Base-by-base conservation (phyloP, 2,888 invertebrate species). In the Helleia helle region DNA sequence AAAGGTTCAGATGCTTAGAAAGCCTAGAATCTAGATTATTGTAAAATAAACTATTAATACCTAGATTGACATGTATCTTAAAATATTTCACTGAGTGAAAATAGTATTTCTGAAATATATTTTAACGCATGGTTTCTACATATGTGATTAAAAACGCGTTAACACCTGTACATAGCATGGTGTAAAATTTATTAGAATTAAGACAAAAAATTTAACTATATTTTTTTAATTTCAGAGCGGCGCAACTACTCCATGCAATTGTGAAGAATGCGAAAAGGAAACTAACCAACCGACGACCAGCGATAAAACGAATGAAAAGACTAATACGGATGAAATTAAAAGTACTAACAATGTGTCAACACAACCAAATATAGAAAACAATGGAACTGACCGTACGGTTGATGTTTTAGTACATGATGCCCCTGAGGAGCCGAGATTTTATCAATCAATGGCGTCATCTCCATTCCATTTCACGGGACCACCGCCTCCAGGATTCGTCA, bases 331-430 rank as follows among this genome's bases (percentile, higher is more conserved):
- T 11, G 44, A 46, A 18, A 54, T 51, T 42, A 52, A 55, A 51
- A 55, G 57, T 48, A 58, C 58, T 46, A 65, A 65, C 60, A 70
- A 60, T 58, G 54, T 44, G 12, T 42, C 50, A 43, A 41, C 51
- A 46, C 60, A 55, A 49, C 66, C 69, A 51, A 70, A 62, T 57
- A 59, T 51, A 55, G 68, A 56, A 40, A 65, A 72, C 61, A 71
- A 69, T 63, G 58, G 59, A 25, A 62, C 62, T 45, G 74, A 76
- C 47, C 68, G 83, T 38, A 66, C 73, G 2, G 81, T 83, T 42
- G 84, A 84, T 50, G 84, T 84, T 4, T 54, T 84, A 18, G 73
- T 84, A 1, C 84, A 84, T 53, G 83, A 79, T 54, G 69, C 79
- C n/a, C 80, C 83, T 1, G 70, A 76, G 52, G 56, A 69, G 52